Conservation (phyloP, 2,113 vertebrate species). For the Elephas maximus region DNA sequence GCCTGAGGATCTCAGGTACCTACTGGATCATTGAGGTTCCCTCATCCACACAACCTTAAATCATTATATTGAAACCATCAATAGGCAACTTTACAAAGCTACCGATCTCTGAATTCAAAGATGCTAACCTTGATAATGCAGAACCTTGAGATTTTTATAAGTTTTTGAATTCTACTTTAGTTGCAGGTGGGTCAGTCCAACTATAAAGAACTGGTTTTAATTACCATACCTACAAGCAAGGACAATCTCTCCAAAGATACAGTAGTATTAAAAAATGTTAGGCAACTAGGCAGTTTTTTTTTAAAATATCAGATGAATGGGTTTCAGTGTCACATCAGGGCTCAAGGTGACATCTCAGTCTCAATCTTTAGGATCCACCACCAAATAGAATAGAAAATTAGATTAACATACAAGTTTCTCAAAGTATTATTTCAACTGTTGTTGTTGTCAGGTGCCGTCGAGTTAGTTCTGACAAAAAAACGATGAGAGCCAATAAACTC, state of each 20-base stretch:
- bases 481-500: not conserved
- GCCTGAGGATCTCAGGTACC: not conserved
- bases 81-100: not conserved
- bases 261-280: not conserved
- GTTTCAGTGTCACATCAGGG: not conserved
- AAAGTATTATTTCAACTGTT: constrained; percentile 58
- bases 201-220: constrained; percentile 40
- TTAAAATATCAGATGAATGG: not conserved
- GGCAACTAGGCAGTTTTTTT: constrained; percentile 26
- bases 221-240: not conserved
- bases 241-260: not conserved
- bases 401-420: constrained; percentile 1
- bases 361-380: not conserved
- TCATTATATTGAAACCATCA: not conserved
- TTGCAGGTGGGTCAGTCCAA: not conserved
- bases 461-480: not conserved
- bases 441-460: too few species aligned
- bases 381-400: not conserved
- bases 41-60: not conserved
- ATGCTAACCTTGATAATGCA: not conserved
- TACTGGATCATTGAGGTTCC: not conserved
- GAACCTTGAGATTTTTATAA: not conserved
- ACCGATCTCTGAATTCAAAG: not conserved
- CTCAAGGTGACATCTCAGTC: not conserved
- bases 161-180: constrained; percentile 9